phyloP scores from a whole-genome alignment of 2,797 vertebrate genomes.

The Crypturellus tataupa region DNA sequence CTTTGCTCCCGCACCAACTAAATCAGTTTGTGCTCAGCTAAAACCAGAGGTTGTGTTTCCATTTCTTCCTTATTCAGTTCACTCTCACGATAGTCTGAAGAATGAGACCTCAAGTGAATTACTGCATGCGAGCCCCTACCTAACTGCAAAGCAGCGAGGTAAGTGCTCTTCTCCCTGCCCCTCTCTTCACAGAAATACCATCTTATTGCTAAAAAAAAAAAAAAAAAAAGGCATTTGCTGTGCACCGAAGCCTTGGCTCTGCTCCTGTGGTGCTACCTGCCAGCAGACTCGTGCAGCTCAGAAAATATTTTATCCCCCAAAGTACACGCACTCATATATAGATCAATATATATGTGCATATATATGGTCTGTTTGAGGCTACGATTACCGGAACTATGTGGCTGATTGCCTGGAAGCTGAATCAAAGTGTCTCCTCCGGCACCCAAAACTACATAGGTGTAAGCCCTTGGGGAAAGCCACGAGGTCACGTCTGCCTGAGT shows the following conservation, averaged over 20 bases:
- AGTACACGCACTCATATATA: background rate
- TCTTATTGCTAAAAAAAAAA: background rate
- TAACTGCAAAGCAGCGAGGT: background rate
- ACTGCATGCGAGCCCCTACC: accelerated
- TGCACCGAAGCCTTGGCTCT: background rate
- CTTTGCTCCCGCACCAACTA: accelerated
- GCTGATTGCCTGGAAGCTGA: background rate
- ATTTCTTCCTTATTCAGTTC: background rate
- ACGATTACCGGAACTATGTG: background rate
- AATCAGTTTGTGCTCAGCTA: background rate
- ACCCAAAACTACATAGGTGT: background rate
- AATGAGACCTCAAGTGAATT: background rate
- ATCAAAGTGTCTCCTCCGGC: background rate
- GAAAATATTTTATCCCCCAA: background rate
- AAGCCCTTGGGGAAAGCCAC: background rate
- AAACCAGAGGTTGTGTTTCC: background rate
- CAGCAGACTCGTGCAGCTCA: background rate
- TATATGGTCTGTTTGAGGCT: background rate
- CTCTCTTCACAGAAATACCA: background rate
- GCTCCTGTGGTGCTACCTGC: background rate
- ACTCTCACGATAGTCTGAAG: background rate
- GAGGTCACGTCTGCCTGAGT: background rate
- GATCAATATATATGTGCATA: background rate
- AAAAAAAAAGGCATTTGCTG: background rate
- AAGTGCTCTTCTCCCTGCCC: background rate